Base-by-base conservation (phyloP, 2,888 invertebrate genomes). In the Sphecodes monilicornis region DNA sequence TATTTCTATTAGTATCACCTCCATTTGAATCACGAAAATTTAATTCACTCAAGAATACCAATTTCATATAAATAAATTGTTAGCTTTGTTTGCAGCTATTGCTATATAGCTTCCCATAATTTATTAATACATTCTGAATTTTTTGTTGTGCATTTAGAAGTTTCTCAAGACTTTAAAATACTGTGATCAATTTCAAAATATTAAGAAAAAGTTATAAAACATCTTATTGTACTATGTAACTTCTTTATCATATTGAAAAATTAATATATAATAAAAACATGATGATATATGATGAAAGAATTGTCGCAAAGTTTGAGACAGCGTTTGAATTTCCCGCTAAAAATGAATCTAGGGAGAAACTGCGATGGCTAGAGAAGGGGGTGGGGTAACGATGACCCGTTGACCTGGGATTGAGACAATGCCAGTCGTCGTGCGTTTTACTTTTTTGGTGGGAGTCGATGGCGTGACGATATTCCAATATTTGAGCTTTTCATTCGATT, bases 361-460 rank as follows among this genome's bases (percentile, higher is more conserved):
- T 13, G 26, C 6, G 3, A 26, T 16, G 18, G 13, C 3, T 50
- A 6, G 57, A n/a, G 13, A 1, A 0, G 57, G 13, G 57, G 84
- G 3, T 2, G 36, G 36, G 36, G 36, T 36, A 36, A 36, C n/a
- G n/a, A 89, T 88, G 90, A 86, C 87, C 90, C 79, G 83, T 71
- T 86, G 89, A 90, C 85, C 90, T 81, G 69, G 32, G 77, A 57
- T 76, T 86, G 36, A 80, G 73, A 80, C 46, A 70, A 18, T 57
- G 50, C 70, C 71, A 68, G 71, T 18, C 43, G 36, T 71, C 3
- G 2, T 75, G 22, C 54, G 29, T 18, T 57, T 72, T 32, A 18
- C 29, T n/a, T 22, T 78, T 75, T 75, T 57, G n/a, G 76, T 66
- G 50, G 11, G 10, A n/a, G 3, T 11, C 54, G 54, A 54, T 78